A percentile compares a stretch with the other conserved stretches of the same genome.
Evolutionary conservation across 2,113 vertebrate species (phyloP).

Genomic region (Cynopterus brachyotis): DNA sequence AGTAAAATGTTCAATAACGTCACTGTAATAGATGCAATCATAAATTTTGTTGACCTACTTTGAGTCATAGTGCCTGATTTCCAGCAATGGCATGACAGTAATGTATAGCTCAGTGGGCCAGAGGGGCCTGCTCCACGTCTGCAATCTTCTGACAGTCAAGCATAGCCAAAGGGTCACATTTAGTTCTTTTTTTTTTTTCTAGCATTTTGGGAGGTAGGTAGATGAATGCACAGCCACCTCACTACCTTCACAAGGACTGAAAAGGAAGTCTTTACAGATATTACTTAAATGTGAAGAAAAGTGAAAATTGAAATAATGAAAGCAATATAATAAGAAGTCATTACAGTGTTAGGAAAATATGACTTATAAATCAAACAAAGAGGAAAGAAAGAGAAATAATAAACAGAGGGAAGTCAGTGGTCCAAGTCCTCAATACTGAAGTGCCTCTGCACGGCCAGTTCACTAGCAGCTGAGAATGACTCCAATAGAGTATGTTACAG

Average conservation of each 20-base stretch:
- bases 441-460: background rate
- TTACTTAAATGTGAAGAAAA: background rate
- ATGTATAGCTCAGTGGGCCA: background rate
- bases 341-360: background rate
- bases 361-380: background rate
- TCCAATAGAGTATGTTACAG: fast-evolving
- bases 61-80: background rate
- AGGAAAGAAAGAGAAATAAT: background rate
- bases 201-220: background rate
- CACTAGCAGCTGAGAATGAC: background rate
- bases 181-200: background rate
- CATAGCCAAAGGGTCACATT: background rate
- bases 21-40: background rate
- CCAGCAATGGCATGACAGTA: background rate
- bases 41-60: background rate
- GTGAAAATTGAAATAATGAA: background rate
- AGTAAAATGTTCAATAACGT: background rate
- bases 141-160: background rate
- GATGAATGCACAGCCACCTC: background rate
- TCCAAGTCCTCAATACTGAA: too few relatives aligned
- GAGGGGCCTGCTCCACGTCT: background rate
- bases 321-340: background rate
- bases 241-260: background rate
- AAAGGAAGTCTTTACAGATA: background rate
- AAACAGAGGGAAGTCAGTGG: background rate